Evolutionary conservation across 2,797 vertebrate species (phyloP), one percentile per base, ranked within the genome.

Genomic region (Macrochelys suwanniensis): DNA sequence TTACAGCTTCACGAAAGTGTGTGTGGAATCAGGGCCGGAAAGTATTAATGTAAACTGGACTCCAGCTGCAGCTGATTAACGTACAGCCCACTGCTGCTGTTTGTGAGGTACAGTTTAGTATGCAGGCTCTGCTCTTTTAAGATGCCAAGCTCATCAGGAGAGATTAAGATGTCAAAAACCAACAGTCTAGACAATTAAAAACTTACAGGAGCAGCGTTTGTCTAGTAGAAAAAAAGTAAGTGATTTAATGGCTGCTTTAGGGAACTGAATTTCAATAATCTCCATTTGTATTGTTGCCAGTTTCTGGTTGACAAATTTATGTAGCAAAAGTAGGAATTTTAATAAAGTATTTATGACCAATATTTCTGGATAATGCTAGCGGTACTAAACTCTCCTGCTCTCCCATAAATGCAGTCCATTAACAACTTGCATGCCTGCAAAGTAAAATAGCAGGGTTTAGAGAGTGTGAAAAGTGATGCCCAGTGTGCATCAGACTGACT

Each of bases 91-190:
- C n/a, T 47, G 33, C 61, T 1, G 37, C 56, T 87, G 16, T 21
- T 53, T 49, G 59, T 50, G 78, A 93, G 11, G 23, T 56, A 23
- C 47, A 61, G 9, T 84, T 96, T 82, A 83, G 42, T 71, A 89
- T 94, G 95, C 92, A 90, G 54, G 74, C 51, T 59, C 10, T 88
- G 6, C 54, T 3, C 76, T 91, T 85, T 61, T 57, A 77, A 84
- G 1, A 85, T 56, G 49, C 53, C 88, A 85, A 31, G 33, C 71
- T 94, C 56, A 83, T 94, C 23, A 3, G 2, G 0, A 26, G 16
- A 95, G 89, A 96, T 96, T 90, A 93, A 82, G 79, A 94, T 89
- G 85, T 96, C 94, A 94, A 95, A 94, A 93, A 8, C 33, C 90
- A 92, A 82, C 88, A 92, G 45, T 87, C 13, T 79, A 81, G 31